Evolutionary conservation across 2,113 vertebrate species (phyloP), one percentile per base, ranked within the genome.

Genomic region (Hyla sarda): DNA sequence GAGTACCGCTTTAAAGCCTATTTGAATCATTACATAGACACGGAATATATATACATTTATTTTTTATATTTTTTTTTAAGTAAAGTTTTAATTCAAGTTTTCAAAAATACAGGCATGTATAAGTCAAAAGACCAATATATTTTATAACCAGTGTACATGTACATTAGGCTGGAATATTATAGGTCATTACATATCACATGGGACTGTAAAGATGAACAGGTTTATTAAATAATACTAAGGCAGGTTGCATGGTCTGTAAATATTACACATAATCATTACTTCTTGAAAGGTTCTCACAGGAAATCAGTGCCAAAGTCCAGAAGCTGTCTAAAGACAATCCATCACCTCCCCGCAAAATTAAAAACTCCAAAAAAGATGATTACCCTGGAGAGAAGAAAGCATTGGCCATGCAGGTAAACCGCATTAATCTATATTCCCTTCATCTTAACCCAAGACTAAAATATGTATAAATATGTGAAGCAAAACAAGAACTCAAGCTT

Each of bases 271-370:
- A 80, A 47, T 17, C 14, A 81, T 81, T 11, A 56, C 30, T 76
- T 62, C 1, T 32, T 52, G 17, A 71, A 71, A 97, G 96, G 83
- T 96, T 97, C 91, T 85, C 94, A 84, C 93, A 95, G 45, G 96
- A 97, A 88, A 91, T 97, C 77, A 94, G 94, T 87, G 86, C 91
- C 21, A 96, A 95, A 88, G 91, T 96, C 88, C 94, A 96, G 88
- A 96, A 95, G 89, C 95, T 96, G 87, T 90, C 92, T 83, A 94
- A 90, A 90, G 93, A 94, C 86, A 92, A 91, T 86, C 92, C 92
- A 11, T 85, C 87, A 0, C 81, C 95, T 32, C 91, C 91, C 65
- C 96, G 94, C 90, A 96, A 93, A 86, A 87, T 87, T 17, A 96
- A 94, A 92, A 92, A 82, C 16, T 88, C 47, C 84, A 95, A 91